phyloP scores from a whole-genome alignment of 2,113 vertebrate species.

The Onychostruthus taczanowskii region DNA sequence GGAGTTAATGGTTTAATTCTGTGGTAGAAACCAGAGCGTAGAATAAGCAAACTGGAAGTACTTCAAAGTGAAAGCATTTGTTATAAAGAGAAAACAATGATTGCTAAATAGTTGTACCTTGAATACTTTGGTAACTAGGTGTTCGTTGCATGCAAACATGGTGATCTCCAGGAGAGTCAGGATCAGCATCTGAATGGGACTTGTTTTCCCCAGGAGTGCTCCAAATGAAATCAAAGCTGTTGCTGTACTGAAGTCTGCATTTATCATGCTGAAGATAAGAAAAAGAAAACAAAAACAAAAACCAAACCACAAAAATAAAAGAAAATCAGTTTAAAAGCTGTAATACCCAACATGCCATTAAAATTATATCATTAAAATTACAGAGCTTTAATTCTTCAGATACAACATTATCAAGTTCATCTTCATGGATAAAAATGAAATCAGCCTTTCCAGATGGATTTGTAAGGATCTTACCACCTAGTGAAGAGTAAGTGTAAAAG shows the following conservation, averaged over 20 bases:
- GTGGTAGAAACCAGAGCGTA: background rate
- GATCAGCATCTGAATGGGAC: constrained; percentile 90
- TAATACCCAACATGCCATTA: background rate
- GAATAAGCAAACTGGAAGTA: background rate
- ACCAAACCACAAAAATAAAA: background rate
- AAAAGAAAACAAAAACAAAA: background rate
- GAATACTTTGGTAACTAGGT: constrained; percentile 73
- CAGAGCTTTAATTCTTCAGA: background rate
- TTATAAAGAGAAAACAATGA: background rate
- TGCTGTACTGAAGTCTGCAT: constrained; percentile 95
- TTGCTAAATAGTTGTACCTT: constrained; percentile 46
- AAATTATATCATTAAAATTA: background rate
- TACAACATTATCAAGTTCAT: background rate
- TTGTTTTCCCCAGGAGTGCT: constrained; percentile 93
- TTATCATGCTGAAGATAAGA: constrained; percentile 84
- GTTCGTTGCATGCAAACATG: constrained; percentile 86
- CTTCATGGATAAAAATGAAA: background rate
- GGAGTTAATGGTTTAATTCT: background rate
- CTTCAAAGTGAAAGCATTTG: background rate
- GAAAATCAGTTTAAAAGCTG: background rate
- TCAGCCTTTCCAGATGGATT: background rate
- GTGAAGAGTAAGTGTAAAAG: background rate
- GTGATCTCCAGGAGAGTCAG: constrained; percentile 90
- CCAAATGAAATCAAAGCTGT: constrained; percentile 95
- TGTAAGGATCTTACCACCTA: background rate